Conservation (phyloP, 2,888 invertebrate genomes). For the Lomographa bimaculata region DNA sequence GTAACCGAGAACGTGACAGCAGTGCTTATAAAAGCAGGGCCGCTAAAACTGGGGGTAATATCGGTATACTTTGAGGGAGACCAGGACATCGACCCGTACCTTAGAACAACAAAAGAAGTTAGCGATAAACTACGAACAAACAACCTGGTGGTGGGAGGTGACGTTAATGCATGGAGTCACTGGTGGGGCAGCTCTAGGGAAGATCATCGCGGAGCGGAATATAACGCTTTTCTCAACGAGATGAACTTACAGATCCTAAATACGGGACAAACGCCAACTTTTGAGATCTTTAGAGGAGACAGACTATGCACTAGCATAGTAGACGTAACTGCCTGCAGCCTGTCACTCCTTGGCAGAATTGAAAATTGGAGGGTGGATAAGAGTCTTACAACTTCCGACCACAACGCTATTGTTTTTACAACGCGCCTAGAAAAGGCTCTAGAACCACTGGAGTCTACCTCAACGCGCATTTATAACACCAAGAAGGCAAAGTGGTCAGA, state of each 20-base stretch:
- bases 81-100: background rate
- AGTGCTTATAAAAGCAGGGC: background rate
- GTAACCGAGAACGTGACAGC: no score
- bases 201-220: no score
- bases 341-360: slow-evolving; percentile 3
- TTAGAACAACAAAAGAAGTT: background rate
- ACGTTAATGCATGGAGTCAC: slow-evolving; percentile 1
- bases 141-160: background rate
- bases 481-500: background rate
- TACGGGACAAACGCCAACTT: background rate
- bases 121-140: background rate
- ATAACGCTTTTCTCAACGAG: no score
- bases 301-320: background rate
- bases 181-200: no score
- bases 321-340: slow-evolving; percentile 4
- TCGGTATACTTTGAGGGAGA: slow-evolving; percentile 1
- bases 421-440: slow-evolving; percentile 1
- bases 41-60: background rate
- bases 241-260: background rate
- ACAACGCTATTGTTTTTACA: slow-evolving; percentile 5
- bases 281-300: background rate
- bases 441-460: background rate
- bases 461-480: slow-evolving; percentile 8
- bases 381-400: slow-evolving; percentile 3
- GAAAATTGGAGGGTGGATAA: slow-evolving; percentile 5